Conservation (phyloP, 2,888 invertebrate species). For the Nemotelus nigrinus region DNA sequence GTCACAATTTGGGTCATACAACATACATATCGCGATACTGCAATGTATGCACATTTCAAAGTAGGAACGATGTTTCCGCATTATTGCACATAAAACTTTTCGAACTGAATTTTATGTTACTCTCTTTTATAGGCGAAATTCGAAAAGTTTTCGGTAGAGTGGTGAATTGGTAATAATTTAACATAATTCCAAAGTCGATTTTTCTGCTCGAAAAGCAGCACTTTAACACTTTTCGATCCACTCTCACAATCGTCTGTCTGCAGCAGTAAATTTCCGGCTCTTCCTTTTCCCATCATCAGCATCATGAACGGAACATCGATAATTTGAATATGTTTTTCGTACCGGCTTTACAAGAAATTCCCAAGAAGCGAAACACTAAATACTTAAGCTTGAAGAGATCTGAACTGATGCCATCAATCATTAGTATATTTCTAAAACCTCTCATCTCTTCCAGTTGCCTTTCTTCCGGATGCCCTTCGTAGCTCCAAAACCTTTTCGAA, state of each 20-base stretch:
- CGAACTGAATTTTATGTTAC: background rate
- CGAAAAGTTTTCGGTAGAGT: background rate
- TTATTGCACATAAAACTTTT: constrained; percentile 35
- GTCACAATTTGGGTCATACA: constrained; percentile 32
- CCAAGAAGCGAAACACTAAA: constrained; percentile 12
- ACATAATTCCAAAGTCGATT: constrained; percentile 6
- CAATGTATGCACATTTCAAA: background rate
- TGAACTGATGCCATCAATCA: constrained; percentile 42
- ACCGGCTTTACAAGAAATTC: constrained; percentile 29
- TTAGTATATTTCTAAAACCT: constrained; percentile 21
- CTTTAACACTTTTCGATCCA: background rate
- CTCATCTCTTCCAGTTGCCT: background rate
- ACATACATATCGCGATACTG: background rate
- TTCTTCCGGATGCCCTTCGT: background rate
- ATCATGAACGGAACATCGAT: background rate
- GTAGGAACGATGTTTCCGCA: constrained; percentile 7
- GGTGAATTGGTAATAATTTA: constrained; percentile 13
- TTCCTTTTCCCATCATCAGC: background rate
- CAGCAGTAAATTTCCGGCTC: background rate
- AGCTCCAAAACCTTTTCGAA: background rate
- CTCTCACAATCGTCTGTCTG: background rate
- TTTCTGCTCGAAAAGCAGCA: background rate
- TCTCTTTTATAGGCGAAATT: background rate
- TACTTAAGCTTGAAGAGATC: constrained; percentile 36
- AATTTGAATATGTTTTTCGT: constrained; percentile 33